A percentile compares a stretch with the other conserved stretches of the same genome.
Conservation (phyloP, 2,797 vertebrate genomes). For the Trachops cirrhosus region DNA sequence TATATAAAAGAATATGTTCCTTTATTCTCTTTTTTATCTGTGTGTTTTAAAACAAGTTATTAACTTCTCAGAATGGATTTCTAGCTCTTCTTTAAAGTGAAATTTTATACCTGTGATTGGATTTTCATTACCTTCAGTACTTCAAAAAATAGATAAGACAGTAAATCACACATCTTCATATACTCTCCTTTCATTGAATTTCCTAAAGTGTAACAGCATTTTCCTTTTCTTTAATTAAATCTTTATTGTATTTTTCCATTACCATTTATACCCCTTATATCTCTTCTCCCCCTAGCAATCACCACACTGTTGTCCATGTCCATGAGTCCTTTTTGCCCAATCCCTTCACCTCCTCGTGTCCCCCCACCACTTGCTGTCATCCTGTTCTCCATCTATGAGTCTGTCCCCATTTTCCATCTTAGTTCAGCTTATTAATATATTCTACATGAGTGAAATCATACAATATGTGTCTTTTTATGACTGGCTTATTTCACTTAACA, state of each 20-base stretch:
- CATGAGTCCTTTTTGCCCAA: neutral
- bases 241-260: neutral
- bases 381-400: neutral
- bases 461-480: no score
- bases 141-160: neutral
- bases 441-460: no score
- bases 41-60: slow-evolving; percentile 5
- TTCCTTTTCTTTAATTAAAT: neutral
- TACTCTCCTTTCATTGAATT: neutral
- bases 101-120: neutral
- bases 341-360: neutral
- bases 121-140: slow-evolving; percentile 42
- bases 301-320: neutral
- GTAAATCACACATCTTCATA: neutral
- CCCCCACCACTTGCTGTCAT: neutral
- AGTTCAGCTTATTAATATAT: no score
- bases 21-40: neutral
- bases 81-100: neutral
- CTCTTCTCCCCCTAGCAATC: neutral
- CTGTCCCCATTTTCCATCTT: neutral
- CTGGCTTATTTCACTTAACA: no score
- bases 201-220: neutral
- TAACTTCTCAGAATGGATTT: slow-evolving; percentile 27
- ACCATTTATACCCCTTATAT: neutral
- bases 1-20: no score